A percentile compares a stretch with the other conserved stretches of the same genome.
phyloP scores from a whole-genome alignment of 1,140 invertebrate genomes.

The Drosophila hydei region DNA sequence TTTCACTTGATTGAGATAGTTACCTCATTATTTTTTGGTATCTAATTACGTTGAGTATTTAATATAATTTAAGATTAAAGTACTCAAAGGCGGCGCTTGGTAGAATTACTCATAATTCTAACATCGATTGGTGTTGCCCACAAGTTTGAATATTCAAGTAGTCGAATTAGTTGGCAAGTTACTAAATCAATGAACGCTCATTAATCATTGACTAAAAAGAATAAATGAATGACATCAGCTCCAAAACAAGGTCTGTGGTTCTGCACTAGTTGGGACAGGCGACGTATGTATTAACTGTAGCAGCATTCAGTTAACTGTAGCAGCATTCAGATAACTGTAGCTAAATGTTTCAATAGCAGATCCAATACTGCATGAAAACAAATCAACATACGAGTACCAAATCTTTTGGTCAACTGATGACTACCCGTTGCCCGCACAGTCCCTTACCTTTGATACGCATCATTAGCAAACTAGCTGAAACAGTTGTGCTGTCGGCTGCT shows the following conservation, averaged over 20 bases:
- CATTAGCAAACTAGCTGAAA: conserved; percentile 54
- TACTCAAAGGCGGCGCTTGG: too few relatives aligned
- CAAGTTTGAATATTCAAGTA: neutral
- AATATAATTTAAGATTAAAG: conserved; percentile 1
- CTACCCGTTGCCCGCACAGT: conserved; percentile 1
- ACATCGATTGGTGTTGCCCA: too few relatives aligned
- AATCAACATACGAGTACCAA: conserved; percentile 41
- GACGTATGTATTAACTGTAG: conserved; percentile 26
- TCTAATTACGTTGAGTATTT: conserved; percentile 15
- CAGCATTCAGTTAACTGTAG: conserved; percentile 38
- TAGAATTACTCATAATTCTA: too few relatives aligned
- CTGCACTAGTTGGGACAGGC: conserved; percentile 41
- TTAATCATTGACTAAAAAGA: conserved; percentile 41
- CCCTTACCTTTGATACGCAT: conserved; percentile 49
- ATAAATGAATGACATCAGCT: conserved; percentile 21
- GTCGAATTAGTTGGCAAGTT: neutral
- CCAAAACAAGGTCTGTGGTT: conserved; percentile 22
- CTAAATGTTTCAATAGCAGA: conserved; percentile 48
- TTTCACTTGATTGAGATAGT: conserved; percentile 8
- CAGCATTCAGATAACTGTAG: conserved; percentile 47
- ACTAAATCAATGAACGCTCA: conserved; percentile 1
- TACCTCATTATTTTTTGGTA: conserved; percentile 2
- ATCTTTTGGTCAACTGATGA: conserved; percentile 64
- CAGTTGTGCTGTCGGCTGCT: conserved; percentile 6
- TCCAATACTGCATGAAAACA: conserved; percentile 41